Evolutionary conservation across 2,113 vertebrate genomes (phyloP), one percentile per base, ranked within the genome.

Genomic region (Penelope pileata): DNA sequence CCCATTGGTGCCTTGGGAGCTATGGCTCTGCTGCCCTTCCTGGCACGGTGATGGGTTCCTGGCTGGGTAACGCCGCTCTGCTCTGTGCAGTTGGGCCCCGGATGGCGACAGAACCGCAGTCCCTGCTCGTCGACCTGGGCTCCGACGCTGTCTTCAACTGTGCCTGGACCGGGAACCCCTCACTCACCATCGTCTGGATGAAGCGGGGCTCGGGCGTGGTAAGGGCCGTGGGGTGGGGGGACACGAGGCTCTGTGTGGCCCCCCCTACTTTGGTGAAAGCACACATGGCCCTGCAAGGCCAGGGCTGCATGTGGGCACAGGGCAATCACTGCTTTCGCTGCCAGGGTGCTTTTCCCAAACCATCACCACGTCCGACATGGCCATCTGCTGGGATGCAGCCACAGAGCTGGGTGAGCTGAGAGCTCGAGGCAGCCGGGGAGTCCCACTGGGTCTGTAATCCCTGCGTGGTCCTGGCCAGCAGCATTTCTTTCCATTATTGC

Each of bases 101-200:
- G 34, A 99, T 99, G 98, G 98, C 98, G 0, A 98, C 98, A 3
- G 99, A 99, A 51, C 99, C 99, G 0, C 99, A 99, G 94, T 99
- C 99, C 7, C 97, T 99, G 50, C 98, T 99, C 8, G 99, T 99
- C 40, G 99, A 99, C 92, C 98, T 99, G 70, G 99, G 99, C 53
- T 99, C 99, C 0, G 99, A 99, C 0, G 99, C 99, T 0, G 94
- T 99, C 76, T 99, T 99, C 97, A 99, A 99, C 97, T 99, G 99
- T 16, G 98, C 99, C 48, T 99, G 99, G 99, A 99, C 98, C 0
- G 99, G 99, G 94, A 99, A 99, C 95, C 99, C 99, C 0, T 99
- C 99, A 4, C 98, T 99, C 47, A 99, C 99, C 86, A 99, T 99
- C 1, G 99, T 99, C 64, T 99, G 99, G 99, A 99, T 99, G 99